A percentile compares a stretch with the other conserved stretches of the same genome.
These are phyloP conservation scores for Spea hammondii DNA, from an alignment of 2,797 vertebrate genomes.

Conservation along the genomic window DNA sequence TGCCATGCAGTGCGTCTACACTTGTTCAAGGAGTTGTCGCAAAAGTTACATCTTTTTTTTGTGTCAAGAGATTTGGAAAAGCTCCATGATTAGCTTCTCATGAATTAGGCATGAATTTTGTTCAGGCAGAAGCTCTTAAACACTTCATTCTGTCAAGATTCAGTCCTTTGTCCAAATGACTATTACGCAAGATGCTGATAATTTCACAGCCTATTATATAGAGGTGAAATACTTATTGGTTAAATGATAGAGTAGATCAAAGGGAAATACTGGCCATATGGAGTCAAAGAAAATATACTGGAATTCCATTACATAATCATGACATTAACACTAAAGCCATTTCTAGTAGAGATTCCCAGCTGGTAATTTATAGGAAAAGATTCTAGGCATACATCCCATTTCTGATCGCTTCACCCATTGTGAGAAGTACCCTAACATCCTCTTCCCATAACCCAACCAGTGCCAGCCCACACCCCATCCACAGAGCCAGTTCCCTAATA, in stretches of 20 bases:
- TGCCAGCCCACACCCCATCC: too few relatives aligned
- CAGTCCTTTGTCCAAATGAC: slow-evolving; percentile 11
- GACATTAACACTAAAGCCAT: too few relatives aligned
- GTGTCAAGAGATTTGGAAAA: slow-evolving; percentile 42
- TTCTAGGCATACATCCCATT: too few relatives aligned
- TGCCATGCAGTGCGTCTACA: slow-evolving; percentile 46
- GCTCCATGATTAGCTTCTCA: slow-evolving; percentile 33
- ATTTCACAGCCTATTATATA: slow-evolving; percentile 4
- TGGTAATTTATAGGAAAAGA: too few relatives aligned
- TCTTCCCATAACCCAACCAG: too few relatives aligned
- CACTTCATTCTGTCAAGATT: not conserved
- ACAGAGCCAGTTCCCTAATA: too few relatives aligned
- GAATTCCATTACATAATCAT: too few relatives aligned
- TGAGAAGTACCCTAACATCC: too few relatives aligned
- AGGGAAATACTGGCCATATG: too few relatives aligned
- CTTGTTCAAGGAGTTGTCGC: slow-evolving; percentile 31
- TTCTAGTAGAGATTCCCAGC: too few relatives aligned
- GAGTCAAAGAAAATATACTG: too few relatives aligned
- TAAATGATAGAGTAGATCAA: not conserved
- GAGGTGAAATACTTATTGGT: not conserved
- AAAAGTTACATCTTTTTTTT: slow-evolving; percentile 43
- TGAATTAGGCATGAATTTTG: slow-evolving; percentile 24
- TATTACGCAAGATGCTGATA: not conserved
- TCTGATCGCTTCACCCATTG: too few relatives aligned
- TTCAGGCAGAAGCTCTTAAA: slow-evolving; percentile 12